Evolutionary conservation across 2,113 vertebrate species (phyloP).

Genomic region (Chaetops frenatus): DNA sequence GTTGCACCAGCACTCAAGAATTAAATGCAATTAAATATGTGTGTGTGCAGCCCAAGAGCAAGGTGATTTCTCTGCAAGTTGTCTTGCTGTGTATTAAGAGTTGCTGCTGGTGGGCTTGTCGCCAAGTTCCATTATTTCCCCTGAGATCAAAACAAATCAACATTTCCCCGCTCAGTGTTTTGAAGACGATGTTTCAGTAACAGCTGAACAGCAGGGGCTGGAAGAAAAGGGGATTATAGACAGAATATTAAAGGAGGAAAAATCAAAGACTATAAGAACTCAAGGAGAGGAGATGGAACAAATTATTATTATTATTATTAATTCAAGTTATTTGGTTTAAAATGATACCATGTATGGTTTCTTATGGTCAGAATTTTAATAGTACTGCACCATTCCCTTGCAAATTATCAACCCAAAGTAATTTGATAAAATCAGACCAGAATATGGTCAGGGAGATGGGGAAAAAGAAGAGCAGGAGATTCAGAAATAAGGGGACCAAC

Average conservation of each 20-base stretch:
- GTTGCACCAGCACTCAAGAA: not conserved
- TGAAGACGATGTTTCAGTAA: not conserved
- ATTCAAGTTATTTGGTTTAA: not conserved
- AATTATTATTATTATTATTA: not conserved
- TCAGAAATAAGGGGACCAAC: not conserved
- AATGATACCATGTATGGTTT: not conserved
- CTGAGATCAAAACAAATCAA: slow-evolving; percentile 54
- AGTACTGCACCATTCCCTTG: not conserved
- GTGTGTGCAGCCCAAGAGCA: not conserved
- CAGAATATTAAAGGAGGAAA: not conserved
- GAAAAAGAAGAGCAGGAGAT: not conserved
- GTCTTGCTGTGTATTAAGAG: not conserved
- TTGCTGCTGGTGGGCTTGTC: slow-evolving; percentile 6
- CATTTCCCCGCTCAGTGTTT: not conserved
- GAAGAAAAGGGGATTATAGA: not conserved
- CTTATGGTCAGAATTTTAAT: not conserved
- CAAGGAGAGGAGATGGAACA: not conserved
- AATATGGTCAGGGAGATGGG: not conserved
- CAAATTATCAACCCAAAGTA: not conserved
- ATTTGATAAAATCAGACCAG: not conserved
- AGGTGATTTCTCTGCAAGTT: slow-evolving; percentile 32
- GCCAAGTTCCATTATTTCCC: slow-evolving; percentile 40
- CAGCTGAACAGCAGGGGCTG: slow-evolving; percentile 36
- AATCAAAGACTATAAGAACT: not conserved
- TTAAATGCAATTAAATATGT: slow-evolving; percentile 44